Conservation (phyloP, 1,140 invertebrate species). For the Hycleus phaleratus region DNA sequence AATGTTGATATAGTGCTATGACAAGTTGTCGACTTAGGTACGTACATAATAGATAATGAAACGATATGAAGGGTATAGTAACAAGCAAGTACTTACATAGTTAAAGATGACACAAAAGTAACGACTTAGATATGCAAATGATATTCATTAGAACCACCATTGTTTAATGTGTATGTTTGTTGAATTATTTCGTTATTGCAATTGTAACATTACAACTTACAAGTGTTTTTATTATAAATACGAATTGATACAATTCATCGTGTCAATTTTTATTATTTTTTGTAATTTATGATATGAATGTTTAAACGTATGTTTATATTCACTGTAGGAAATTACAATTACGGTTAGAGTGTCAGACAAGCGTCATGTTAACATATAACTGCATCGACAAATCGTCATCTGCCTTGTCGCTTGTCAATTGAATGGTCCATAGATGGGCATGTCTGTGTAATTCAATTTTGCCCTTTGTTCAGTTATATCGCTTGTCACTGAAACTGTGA, state of each 20-base stretch:
- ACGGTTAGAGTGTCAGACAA: too few species aligned
- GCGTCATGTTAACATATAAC: conserved; percentile 5
- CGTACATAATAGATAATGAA: too few species aligned
- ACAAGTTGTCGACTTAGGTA: conserved; percentile 1
- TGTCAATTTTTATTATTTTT: too few species aligned
- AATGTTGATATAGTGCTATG: neutral
- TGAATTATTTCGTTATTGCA: conserved; percentile 17
- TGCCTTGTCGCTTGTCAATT: conserved; percentile 15
- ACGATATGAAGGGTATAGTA: conserved; percentile 21
- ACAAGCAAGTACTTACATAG: conserved; percentile 17
- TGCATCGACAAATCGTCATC: conserved; percentile 18
- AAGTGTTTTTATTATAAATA: neutral
- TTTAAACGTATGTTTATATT: too few species aligned
- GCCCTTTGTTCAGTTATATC: conserved; percentile 21
- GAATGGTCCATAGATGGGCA: conserved; percentile 4
- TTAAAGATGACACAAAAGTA: conserved; percentile 25
- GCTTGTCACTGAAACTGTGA: conserved; percentile 22
- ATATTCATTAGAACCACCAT: conserved; percentile 32
- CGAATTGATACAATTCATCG: too few species aligned
- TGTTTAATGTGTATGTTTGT: conserved; percentile 29
- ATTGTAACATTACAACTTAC: neutral
- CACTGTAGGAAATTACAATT: too few species aligned
- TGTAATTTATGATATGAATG: too few species aligned
- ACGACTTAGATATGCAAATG: conserved; percentile 34
- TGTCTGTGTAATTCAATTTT: conserved; percentile 22